Base-by-base conservation (phyloP, 2,888 invertebrate species). In the Cerastis rubricosa region DNA sequence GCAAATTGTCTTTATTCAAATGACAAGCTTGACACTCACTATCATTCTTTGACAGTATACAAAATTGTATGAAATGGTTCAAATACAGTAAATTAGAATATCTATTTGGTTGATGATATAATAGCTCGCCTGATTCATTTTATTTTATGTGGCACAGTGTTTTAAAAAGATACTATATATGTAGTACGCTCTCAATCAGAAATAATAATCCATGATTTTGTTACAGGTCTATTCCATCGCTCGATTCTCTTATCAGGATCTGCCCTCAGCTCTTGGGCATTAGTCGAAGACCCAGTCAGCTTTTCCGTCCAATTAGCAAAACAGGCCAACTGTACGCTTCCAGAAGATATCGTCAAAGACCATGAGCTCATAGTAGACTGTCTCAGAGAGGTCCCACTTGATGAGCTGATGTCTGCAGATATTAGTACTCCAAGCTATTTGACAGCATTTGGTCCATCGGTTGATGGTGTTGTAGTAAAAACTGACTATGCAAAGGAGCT, bases 381-480 rank as follows among this genome's bases (percentile, higher is more conserved):
- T 90, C 97, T 99, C 29, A 97, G 98, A 83, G 98, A 98, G 90
- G 97, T 98, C 1, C 97, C 98, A 5, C 94, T 99, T 14, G 97
- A 98, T 66, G 98, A 98, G 85, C 96, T 99, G 9, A 97, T 98
- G 96, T 97, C 97, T 11, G 98, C 98, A 1, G 98, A 98, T 90
- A 98, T 98, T 71, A 97, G 97, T 82, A 98, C 98, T 9, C 98
- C 98, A 0, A 98, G 98, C 74, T 98, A 98, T 92, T 95, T 99
- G 69, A 98, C 98, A 83, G 98, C 98, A 0, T 99, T 99, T 90
- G 99, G 99, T 0, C 99, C 99, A 0, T 99, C 99, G 89, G 98
- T 99, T 64, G 99, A 99, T 92, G 99, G 99, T 71, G 99, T 99
- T 74, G 99, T 99, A 78, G 99, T 99, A 86, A 98, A 98, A 95